Base-by-base conservation (phyloP, 2,113 vertebrate species). In the Rhegmatorhina hoffmannsi region DNA sequence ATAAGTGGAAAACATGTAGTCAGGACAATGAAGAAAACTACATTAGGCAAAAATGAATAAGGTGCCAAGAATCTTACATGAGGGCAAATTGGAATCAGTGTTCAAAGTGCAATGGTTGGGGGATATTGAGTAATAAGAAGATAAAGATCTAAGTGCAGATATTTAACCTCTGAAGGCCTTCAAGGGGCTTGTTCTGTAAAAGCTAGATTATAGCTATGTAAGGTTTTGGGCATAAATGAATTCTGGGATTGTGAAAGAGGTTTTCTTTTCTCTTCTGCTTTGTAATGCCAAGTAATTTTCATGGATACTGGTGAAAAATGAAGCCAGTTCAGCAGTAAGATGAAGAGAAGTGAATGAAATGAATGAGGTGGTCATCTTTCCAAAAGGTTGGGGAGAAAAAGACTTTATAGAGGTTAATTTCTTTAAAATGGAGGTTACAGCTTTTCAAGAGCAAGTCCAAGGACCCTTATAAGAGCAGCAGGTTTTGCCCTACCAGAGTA, bases 1-100 rank as follows among this genome's bases (percentile, higher is more conserved):
- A 93, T 81, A 93, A 97, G 67, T 72, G 43, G 17, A 97, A 96
- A 62, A 84, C 90, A 47, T 83, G 56, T 89, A 91, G 92, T 96
- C 89, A 92, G 44, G 87, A 91, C 90, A 97, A 97, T 92, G 82
- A 95, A 95, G 63, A 95, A 97, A 96, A 66, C 50, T 38, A 20
- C 52, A 93, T 95, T 90, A 96, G 70, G 84, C 87, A 95, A 90
- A 97, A 96, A 96, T 95, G 82, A 96, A 84, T 77, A 94, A 78
- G 50, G 31, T 95, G 85, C 92, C 91, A 93, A 89, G 78, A 87
- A 93, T 95, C 93, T 93, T 88, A 86, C 94, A 95, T 47, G 73
- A 96, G 69, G 82, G 78, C 73, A 97, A 92, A 95, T 85, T 81
- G 92, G 95, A 97, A 84, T 89, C 81, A 89, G 75, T 79, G 53